Evolutionary conservation across 2,888 invertebrate species (phyloP), one percentile per base, ranked within the genome.

Genomic region (Gymnoscelis rufifasciata): DNA sequence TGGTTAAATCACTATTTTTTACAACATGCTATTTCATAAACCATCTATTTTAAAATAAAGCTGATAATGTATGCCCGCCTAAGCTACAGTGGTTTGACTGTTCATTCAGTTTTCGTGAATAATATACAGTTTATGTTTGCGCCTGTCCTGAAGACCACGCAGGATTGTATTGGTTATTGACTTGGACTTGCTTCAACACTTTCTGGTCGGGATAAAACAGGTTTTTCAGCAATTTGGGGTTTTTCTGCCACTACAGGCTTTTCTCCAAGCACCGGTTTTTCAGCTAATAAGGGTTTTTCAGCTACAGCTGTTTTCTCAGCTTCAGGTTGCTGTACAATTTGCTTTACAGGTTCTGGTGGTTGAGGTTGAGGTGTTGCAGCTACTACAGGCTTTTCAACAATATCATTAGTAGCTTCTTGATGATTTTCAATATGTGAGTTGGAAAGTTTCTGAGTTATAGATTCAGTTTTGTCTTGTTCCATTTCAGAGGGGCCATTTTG

Each of bases 141-240:
- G 64, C 69, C 62, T 37, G 70, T 60, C 57, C 58, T 41, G 51
- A 62, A 59, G 59, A 79, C 74, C 45, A 66, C 73, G 69, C 82
- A 79, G 12, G 51, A 71, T 53, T 74, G 78, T 79, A 60, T 74
- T 47, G 75, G 87, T 75, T 88, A 88, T 88, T 88, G 86, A 78
- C 74, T 80, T 8, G 75, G 71, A 63, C 66, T 68, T 1, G 74
- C 72, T 64, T 82, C 77, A 1, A 62, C 75, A 76, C 71, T 78
- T 54, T 80, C 83, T 29, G 78, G 74, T 63, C 66, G 72, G 52
- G 59, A 69, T 49, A 79, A 52, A 27, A 76, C 58, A 28, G 86
- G 79, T 52, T 83, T 83, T 37, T 79, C 82, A 6, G 78, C 70
- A 14, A 81, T 52, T 47, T 69, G 70, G 37, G 81, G 79, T 51